Evolutionary conservation across 2,888 invertebrate species (phyloP).

Genomic region (Drosophila falleni): DNA sequence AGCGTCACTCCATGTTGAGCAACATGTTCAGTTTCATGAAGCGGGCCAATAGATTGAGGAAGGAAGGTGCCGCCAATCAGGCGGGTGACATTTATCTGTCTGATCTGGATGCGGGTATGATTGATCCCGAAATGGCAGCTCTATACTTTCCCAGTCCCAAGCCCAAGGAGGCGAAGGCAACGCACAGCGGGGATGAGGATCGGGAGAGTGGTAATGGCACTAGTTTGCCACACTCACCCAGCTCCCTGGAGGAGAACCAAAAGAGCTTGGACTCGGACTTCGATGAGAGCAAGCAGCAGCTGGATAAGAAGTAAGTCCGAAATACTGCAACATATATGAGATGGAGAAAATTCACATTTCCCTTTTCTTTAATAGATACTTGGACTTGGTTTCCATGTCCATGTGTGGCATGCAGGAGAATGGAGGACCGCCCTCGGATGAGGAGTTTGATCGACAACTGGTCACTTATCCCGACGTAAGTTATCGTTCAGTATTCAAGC

Average conservation of each 20-base stretch:
- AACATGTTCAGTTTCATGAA: conserved; percentile 98
- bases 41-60: conserved; percentile 88
- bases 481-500: conserved; percentile 26
- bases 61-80: conserved; percentile 85
- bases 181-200: conserved; percentile 91
- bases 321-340: not conserved
- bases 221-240: conserved; percentile 96
- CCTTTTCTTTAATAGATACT: conserved; percentile 75
- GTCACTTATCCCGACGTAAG: conserved; percentile 86
- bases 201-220: conserved; percentile 98
- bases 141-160: conserved; percentile 91
- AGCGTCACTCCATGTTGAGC: conserved; percentile 91
- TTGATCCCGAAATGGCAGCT: conserved; percentile 96
- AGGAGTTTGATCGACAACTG: conserved; percentile 88
- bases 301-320: conserved; percentile 85
- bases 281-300: conserved; percentile 89
- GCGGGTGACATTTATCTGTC: conserved; percentile 95
- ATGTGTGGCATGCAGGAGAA: conserved; percentile 90
- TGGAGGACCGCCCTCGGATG: conserved; percentile 87
- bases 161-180: conserved; percentile 55
- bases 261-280: conserved; percentile 94
- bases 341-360: not conserved
- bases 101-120: conserved; percentile 93
- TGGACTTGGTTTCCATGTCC: conserved; percentile 90
- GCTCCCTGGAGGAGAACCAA: conserved; percentile 91